Percentiles rank a stretch among this genome's conserved stretches.
These are phyloP conservation scores for Patella caerulea DNA, from an alignment of 2,888 invertebrate species.

Conservation along the genomic window DNA sequence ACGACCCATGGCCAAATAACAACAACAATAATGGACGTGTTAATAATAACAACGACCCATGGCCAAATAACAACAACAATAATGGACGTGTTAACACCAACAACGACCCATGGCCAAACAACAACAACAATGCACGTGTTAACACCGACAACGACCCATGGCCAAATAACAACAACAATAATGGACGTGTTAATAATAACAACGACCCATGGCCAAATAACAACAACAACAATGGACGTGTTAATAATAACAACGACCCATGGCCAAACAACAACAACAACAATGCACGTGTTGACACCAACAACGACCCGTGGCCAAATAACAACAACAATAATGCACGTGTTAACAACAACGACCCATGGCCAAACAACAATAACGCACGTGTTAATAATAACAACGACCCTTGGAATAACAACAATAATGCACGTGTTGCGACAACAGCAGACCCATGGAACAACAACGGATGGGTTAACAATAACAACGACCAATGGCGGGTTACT, in stretches of 20 bases:
- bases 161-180: background rate
- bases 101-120: background rate
- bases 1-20: background rate
- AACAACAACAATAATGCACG: background rate
- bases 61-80: constrained; percentile 1
- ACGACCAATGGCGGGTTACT: no score
- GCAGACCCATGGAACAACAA: background rate
- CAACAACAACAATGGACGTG: background rate
- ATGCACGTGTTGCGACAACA: background rate
- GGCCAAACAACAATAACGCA: background rate
- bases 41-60: background rate
- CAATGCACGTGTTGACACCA: background rate
- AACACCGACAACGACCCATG: background rate
- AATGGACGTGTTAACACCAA: background rate
- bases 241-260: background rate
- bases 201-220: constrained; percentile 4
- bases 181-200: background rate
- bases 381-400: background rate
- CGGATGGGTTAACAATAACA: background rate
- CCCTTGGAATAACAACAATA: background rate
- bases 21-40: background rate
- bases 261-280: constrained; percentile 5
- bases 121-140: background rate
- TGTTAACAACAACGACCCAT: background rate
- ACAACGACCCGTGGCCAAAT: background rate